Percentiles rank a stretch among this genome's conserved stretches.
These are phyloP conservation scores for Chymomyza costata DNA, from an alignment of 1,140 invertebrate species.

Conservation along the genomic window DNA sequence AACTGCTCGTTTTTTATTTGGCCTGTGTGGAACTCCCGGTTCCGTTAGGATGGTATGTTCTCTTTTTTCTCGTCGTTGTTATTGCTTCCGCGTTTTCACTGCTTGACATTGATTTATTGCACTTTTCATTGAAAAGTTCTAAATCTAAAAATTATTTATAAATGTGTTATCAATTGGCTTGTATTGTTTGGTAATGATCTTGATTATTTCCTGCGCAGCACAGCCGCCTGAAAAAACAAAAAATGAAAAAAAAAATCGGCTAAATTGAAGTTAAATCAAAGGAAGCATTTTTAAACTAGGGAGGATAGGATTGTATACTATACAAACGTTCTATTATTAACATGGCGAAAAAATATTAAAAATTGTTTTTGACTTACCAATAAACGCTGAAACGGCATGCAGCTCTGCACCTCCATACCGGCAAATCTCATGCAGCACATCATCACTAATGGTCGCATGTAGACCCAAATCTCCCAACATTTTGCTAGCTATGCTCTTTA, in stretches of 20 bases:
- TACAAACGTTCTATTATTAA: neutral
- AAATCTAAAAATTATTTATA: constrained; percentile 97
- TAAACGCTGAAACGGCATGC: constrained; percentile 95
- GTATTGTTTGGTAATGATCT: constrained; percentile 97
- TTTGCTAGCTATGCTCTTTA: constrained; percentile 88
- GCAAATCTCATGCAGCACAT: constrained; percentile 96
- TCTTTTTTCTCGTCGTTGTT: constrained; percentile 43
- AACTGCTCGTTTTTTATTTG: constrained; percentile 16
- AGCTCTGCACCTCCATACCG: constrained; percentile 95
- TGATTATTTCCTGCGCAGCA: constrained; percentile 97
- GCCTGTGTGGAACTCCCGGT: neutral
- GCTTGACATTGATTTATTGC: constrained; percentile 57
- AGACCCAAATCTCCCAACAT: constrained; percentile 91
- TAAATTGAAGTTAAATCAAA: too few species aligned
- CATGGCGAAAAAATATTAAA: neutral
- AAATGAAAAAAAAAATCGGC: neutral
- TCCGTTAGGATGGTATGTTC: constrained; percentile 22
- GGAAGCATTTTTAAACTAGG: constrained; percentile 9
- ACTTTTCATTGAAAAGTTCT: too few species aligned
- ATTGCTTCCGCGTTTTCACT: constrained; percentile 29
- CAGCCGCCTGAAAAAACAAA: constrained; percentile 87
- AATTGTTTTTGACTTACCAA: constrained; percentile 78
- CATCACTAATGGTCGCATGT: constrained; percentile 88
- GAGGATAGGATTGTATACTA: neutral
- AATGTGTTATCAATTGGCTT: constrained; percentile 97